Conservation (phyloP, 2,888 invertebrate genomes). For the Schizotus pectinicornis region DNA sequence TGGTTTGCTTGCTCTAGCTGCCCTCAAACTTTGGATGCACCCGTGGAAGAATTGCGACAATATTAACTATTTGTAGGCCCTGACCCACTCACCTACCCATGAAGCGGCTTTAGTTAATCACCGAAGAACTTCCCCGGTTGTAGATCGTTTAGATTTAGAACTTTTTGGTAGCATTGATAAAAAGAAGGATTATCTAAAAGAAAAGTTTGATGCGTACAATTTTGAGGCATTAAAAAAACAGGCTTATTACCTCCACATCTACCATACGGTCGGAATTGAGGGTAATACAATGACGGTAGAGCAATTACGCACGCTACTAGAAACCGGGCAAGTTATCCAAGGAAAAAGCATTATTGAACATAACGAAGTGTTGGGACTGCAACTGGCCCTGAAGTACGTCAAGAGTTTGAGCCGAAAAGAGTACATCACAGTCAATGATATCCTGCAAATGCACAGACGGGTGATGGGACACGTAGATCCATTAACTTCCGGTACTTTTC, state of each 20-base stretch:
- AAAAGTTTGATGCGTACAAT: conserved; percentile 78
- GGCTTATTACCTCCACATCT: conserved; percentile 94
- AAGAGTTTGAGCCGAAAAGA: conserved; percentile 79
- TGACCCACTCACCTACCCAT: conserved; percentile 84
- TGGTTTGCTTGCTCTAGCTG: no score
- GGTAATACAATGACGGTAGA: conserved; percentile 96
- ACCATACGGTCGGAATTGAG: conserved; percentile 96
- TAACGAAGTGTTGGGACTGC: conserved; percentile 94
- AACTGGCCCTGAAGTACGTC: conserved; percentile 94
- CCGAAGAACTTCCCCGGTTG: conserved; percentile 84
- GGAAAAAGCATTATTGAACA: conserved; percentile 96
- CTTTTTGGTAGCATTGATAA: conserved; percentile 81
- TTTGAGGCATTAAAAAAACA: conserved; percentile 89
- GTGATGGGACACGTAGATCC: conserved; percentile 96
- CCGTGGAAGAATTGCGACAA: background rate
- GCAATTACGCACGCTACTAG: conserved; percentile 89
- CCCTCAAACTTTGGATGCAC: no score
- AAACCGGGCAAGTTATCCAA: conserved; percentile 84
- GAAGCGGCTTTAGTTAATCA: conserved; percentile 79
- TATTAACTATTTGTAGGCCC: conserved; percentile 60
- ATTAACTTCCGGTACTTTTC: conserved; percentile 85
- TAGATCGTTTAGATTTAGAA: conserved; percentile 85
- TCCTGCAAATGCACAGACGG: conserved; percentile 89
- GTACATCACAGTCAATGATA: conserved; percentile 81
- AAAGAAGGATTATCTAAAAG: conserved; percentile 81